Base-by-base conservation (phyloP, 2,888 invertebrate species). In the Steinernema scapterisci region DNA sequence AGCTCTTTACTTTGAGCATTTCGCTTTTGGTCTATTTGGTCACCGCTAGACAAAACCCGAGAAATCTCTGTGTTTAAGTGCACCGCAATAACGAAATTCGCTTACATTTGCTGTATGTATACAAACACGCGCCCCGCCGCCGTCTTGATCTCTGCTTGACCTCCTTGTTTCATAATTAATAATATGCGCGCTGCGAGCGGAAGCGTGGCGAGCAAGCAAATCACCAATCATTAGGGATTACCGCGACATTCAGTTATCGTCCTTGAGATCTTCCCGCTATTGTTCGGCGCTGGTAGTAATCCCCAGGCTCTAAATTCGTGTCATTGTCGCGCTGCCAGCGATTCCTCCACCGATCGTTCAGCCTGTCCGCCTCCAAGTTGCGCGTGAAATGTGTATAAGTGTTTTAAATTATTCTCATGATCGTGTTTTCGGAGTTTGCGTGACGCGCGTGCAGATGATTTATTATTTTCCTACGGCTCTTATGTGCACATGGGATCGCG, bases 211-310 rank as follows among this genome's bases (percentile, higher is more conserved):
- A 63, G 63, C 63, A 63, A 63, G 63, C 63, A 63, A 63, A 63
- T 63, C 63, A 63, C 63, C 31, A 63, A 63, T 63, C 63, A 63
- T 63, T 63, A 23, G 63, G 63, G 63, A 63, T 63, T 63, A 63
- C 63, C 63, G 63, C 63, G 31, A 63, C 63, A 63, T 63, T 63
- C 63, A 31, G 16, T 63, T 63, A 63, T 63, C 63, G 63, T 31
- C 63, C 63, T 63, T 63, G 63, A 63, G 63, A 63, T 63, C 63
- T 63, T 27, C 31, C 63, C 23, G 16, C 63, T 27, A 63, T 63
- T 63, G 63, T 63, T 63, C 63, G 31, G 7, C 63, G 31, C 38
- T 63, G 63, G 63, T 63, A 63, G 31, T 63, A 63, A 63, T 63
- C 63, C 52, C 52, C 48, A 48, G 48, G n/a, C 27, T 31, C 63